phyloP scores from a whole-genome alignment of 2,888 invertebrate genomes.

The Unio pictorum region DNA sequence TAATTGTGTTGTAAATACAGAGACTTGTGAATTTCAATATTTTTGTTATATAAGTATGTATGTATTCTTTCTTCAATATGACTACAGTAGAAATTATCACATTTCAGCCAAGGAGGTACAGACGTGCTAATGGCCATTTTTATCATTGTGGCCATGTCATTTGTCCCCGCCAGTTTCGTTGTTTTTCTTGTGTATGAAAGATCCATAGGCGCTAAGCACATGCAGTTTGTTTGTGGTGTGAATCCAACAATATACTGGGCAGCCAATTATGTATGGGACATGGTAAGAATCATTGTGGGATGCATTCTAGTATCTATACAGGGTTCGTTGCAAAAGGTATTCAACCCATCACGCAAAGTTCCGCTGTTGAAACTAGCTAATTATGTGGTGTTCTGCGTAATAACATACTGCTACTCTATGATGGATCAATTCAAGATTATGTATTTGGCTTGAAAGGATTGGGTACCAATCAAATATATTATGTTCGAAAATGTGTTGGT shows the following conservation, averaged over 20 bases:
- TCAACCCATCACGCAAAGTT: too few species aligned
- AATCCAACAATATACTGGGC: constrained; percentile 71
- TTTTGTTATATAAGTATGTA: neutral
- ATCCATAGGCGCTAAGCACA: constrained; percentile 71
- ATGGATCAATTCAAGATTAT: too few species aligned
- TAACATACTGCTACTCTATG: too few species aligned
- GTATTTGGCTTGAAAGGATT: too few species aligned
- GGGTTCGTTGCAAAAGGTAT: too few species aligned
- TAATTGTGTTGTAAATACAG: neutral
- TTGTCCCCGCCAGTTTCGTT: constrained; percentile 73
- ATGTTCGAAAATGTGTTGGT: too few species aligned
- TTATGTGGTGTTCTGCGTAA: too few species aligned
- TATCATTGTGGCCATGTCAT: constrained; percentile 73
- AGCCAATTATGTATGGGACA: constrained; percentile 72
- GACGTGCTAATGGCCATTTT: constrained; percentile 73
- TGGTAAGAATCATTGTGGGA: constrained; percentile 50
- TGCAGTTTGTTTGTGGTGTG: constrained; percentile 72
- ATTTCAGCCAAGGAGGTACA: constrained; percentile 46
- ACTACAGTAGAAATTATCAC: constrained; percentile 51
- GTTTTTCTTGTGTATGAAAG: constrained; percentile 72
- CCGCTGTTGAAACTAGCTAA: too few species aligned
- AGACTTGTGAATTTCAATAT: neutral
- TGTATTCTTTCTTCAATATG: too few species aligned
- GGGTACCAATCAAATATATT: too few species aligned
- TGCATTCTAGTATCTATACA: too few species aligned